Evolutionary conservation across 2,797 vertebrate genomes (phyloP).

Genomic region (Corythornis leucogaster): DNA sequence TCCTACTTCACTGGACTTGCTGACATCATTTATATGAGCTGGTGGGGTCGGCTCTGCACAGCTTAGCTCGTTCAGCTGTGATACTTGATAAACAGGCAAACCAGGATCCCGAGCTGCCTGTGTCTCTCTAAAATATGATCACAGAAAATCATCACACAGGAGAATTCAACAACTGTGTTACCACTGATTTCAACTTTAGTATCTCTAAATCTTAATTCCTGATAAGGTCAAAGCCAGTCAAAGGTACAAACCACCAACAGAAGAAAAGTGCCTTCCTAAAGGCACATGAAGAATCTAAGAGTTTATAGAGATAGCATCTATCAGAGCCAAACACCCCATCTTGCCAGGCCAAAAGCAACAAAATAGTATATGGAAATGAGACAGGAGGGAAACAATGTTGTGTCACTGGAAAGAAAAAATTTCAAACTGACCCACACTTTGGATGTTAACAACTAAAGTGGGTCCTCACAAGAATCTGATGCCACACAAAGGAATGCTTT

Average conservation of each 20-base stretch:
- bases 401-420: neutral
- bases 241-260: neutral
- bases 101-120: conserved; percentile 17
- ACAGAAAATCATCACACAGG: neutral
- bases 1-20: neutral
- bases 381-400: neutral
- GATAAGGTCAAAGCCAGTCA: neutral
- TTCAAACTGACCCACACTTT: neutral
- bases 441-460: neutral
- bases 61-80: neutral
- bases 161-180: neutral
- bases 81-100: conserved; percentile 1
- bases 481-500: neutral
- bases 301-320: neutral
- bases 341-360: neutral
- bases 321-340: neutral
- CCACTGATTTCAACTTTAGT: neutral
- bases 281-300: neutral
- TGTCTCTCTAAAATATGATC: conserved; percentile 33
- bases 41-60: conserved; percentile 11
- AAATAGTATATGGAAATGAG: neutral
- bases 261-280: neutral
- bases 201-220: neutral
- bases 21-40: neutral
- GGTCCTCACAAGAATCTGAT: neutral